phyloP scores from a whole-genome alignment of 2,113 vertebrate genomes.

The Leptobrachium leishanense region DNA sequence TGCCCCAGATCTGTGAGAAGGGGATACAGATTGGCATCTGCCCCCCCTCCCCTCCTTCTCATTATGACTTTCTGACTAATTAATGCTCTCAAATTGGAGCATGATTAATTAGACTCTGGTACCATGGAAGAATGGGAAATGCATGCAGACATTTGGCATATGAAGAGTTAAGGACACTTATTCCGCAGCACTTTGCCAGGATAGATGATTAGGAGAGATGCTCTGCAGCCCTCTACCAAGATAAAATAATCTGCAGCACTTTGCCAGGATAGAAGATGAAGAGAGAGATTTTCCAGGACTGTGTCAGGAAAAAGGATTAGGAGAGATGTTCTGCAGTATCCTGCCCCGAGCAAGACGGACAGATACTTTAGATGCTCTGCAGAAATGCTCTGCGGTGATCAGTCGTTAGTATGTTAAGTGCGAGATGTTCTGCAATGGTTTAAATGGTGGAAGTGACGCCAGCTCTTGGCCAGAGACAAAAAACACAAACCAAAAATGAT shows the following conservation, averaged over 20 bases:
- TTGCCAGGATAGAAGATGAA: not conserved
- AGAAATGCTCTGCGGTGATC: not conserved
- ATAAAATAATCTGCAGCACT: not conserved
- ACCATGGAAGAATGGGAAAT: constrained; percentile 35
- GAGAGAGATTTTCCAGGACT: not conserved
- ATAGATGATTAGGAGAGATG: not conserved
- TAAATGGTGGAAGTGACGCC: too few relatives aligned
- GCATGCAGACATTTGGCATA: not conserved
- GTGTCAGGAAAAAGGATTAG: not conserved
- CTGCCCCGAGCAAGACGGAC: not conserved
- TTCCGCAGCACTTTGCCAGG: not conserved
- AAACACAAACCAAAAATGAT: too few relatives aligned
- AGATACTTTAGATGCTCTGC: not conserved
- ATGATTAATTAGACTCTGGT: constrained; percentile 40
- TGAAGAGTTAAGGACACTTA: constrained; percentile 20
- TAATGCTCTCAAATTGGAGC: constrained; percentile 41
- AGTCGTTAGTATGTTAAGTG: not conserved
- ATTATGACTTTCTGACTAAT: constrained; percentile 43
- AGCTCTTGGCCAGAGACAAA: too few relatives aligned
- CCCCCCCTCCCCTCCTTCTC: constrained; percentile 21
- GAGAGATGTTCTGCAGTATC: not conserved
- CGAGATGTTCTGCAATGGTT: not conserved
- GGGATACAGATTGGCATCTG: constrained; percentile 28
- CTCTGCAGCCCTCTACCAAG: not conserved
- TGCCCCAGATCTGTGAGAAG: constrained; percentile 11